phyloP scores from a whole-genome alignment of 1,140 invertebrate genomes.

The Gyrodactylus bullatarudis region DNA sequence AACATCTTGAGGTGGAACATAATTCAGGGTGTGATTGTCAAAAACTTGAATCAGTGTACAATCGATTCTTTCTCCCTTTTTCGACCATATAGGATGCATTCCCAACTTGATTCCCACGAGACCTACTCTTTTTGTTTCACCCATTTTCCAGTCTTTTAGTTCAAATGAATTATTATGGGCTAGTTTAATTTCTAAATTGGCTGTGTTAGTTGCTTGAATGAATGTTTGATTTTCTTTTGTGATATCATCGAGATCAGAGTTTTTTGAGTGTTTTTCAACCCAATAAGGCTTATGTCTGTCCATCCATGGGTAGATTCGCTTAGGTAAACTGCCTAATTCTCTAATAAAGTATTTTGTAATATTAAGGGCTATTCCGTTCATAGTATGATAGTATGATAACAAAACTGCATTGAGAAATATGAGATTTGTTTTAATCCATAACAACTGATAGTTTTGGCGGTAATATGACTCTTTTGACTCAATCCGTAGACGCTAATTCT shows the following conservation, averaged over 20 bases:
- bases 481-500: no score
- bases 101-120: constrained; percentile 70
- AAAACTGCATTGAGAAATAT: no score
- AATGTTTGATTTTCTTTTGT: neutral
- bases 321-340: neutral
- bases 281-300: neutral
- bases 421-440: neutral
- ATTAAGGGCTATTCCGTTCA: no score
- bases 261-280: neutral
- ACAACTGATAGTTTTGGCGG: neutral
- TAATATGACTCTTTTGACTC: neutral
- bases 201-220: neutral
- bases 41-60: constrained; percentile 45
- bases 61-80: constrained; percentile 37
- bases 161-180: neutral
- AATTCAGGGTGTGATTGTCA: constrained; percentile 78
- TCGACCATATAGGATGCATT: constrained; percentile 55
- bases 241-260: neutral
- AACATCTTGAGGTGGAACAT: constrained; percentile 45
- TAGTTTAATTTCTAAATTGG: neutral
- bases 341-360: neutral
- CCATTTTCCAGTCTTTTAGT: neutral
- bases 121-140: constrained; percentile 32
- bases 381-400: no score
- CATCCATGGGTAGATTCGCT: neutral